Evolutionary conservation across 2,888 invertebrate genomes (phyloP).

Genomic region (Lathronympha strigana): DNA sequence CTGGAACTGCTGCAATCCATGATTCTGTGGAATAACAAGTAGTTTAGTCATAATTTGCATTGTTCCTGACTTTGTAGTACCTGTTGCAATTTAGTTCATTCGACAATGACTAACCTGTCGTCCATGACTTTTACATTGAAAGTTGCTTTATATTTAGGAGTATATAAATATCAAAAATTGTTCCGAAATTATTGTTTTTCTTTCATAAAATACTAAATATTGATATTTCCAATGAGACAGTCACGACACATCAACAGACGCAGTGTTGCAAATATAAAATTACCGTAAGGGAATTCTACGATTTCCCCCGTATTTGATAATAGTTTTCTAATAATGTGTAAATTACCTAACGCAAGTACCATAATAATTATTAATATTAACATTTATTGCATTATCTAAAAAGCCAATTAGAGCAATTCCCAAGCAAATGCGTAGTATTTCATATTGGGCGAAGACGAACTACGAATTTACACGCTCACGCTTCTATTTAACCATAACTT

Average conservation of each 20-base stretch:
- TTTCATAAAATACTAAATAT: slow-evolving; percentile 80
- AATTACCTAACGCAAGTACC: background rate
- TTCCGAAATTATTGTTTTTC: slow-evolving; percentile 68
- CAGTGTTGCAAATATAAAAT: slow-evolving; percentile 62
- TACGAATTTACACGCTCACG: background rate
- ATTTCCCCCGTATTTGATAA: slow-evolving; percentile 32
- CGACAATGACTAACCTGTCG: slow-evolving; percentile 69
- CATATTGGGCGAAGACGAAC: too few relatives aligned
- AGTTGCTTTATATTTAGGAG: slow-evolving; percentile 63
- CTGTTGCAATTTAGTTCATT: slow-evolving; percentile 66
- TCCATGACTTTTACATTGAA: slow-evolving; percentile 72
- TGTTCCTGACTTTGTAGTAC: slow-evolving; percentile 74
- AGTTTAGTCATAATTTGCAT: slow-evolving; percentile 72
- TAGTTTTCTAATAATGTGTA: background rate
- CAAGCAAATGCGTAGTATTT: background rate
- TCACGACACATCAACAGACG: slow-evolving; percentile 83
- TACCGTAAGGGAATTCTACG: slow-evolving; percentile 49
- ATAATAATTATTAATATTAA: background rate
- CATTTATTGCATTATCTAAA: background rate
- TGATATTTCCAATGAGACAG: slow-evolving; percentile 78
- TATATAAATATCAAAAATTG: slow-evolving; percentile 64
- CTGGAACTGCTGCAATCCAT: slow-evolving; percentile 79
- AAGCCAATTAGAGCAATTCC: background rate
- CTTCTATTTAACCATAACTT: background rate
- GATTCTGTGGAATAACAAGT: slow-evolving; percentile 69